Evolutionary conservation across 2,797 vertebrate genomes (phyloP), one percentile per base, ranked within the genome.

Genomic region (Syndactyla subalaris): DNA sequence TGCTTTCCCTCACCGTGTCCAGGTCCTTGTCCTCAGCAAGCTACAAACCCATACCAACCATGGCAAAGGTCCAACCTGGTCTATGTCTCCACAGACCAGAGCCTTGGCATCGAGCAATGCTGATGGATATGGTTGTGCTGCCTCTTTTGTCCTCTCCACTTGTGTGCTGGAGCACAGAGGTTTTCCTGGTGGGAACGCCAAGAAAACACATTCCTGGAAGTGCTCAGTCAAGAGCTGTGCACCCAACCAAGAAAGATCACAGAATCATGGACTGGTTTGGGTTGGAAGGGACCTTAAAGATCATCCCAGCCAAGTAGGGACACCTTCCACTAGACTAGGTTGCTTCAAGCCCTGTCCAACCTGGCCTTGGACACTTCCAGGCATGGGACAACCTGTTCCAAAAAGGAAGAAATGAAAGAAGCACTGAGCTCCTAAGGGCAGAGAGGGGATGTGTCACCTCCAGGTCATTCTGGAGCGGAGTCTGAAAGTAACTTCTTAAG

Each of bases 391-490:
- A 30, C 39, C 26, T 36, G 24, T 4, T 67, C 61, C 61, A 39
- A 52, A 52, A 15, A 2, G 24, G 26, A 46, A 45, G 43, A 65
- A 36, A 32, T 6, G 2, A 70, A 72, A 57, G 74, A 17, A 84
- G 20, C 43, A 45, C 43, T 21, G 43, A 45, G 49, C 54, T 52
- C 19, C 1, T 11, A 20, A 19, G 20, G 55, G 36, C 55, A 12
- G 18, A 14, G 11, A 49, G 30, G 1, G 3, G 12, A 24, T 9
- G 32, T 2, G 3, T 74, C 58, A 30, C 7, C 52, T 77, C 36
- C 1, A 0, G 8, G 12, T 26, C 2, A 1, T 18, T 51, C 15
- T 2, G 10, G 24, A 58, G 71, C 1, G 4, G 32, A 29, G 15
- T 54, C 51, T 62, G 43, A 52, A 59, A 88, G 46, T 19, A 66